phyloP scores from a whole-genome alignment of 2,113 vertebrate genomes.

The Pristiophorus japonicus region DNA sequence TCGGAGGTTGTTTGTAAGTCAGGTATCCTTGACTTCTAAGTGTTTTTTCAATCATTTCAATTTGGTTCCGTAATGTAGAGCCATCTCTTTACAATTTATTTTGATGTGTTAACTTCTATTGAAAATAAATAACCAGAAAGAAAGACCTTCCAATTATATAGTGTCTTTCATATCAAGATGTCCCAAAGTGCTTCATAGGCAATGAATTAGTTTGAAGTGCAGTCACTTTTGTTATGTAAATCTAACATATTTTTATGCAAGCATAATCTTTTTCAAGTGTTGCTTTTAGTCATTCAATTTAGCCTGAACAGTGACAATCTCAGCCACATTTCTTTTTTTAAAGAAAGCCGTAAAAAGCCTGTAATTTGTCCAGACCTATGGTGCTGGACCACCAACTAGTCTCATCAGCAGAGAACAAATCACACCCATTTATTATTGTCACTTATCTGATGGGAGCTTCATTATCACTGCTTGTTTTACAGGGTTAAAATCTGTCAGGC shows the following conservation, averaged over 20 bases:
- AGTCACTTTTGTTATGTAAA: not conserved
- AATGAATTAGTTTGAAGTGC: not conserved
- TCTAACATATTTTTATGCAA: not conserved
- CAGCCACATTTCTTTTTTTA: conserved; percentile 10
- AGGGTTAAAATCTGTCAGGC: conserved; percentile 69
- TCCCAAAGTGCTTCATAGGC: not conserved
- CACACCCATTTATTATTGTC: conserved; percentile 73
- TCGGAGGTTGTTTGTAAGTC: not conserved
- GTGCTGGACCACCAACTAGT: conserved; percentile 70
- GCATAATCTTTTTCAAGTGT: not conserved
- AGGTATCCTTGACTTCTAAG: not conserved
- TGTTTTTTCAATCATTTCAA: not conserved
- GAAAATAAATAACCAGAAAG: not conserved
- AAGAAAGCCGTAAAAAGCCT: conserved; percentile 49
- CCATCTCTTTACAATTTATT: not conserved
- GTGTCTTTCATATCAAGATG: not conserved
- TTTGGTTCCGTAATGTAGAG: not conserved
- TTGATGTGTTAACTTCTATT: not conserved
- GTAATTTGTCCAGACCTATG: conserved; percentile 57
- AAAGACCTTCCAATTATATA: not conserved
- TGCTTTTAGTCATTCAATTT: not conserved
- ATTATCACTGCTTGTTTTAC: conserved; percentile 74
- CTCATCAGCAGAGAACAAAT: conserved; percentile 68
- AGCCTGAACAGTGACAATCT: not conserved
- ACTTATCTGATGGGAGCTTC: conserved; percentile 79